Base-by-base conservation (phyloP, 2,888 invertebrate species). In the Alviniconcha strummeri region DNA sequence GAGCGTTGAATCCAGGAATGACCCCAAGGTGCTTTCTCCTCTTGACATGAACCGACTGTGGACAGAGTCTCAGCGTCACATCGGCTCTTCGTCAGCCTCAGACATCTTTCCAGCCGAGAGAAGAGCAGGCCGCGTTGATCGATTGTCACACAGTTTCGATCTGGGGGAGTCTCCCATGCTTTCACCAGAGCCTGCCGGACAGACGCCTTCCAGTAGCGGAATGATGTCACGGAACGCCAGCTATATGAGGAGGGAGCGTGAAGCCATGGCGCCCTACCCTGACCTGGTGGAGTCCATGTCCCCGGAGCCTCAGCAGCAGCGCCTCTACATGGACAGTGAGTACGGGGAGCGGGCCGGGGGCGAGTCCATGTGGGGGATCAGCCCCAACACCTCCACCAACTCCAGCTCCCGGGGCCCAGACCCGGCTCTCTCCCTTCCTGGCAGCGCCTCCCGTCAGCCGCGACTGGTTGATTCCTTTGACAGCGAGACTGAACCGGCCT, bases 21-120 rank as follows among this genome's bases (percentile, higher is more conserved):
- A 1, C 13, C 13, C 60, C 60, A 64, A 15, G 36, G 56, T 60
- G 55, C 17, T 90, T 72, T 89, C 91, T 52, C 90, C 90, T 3
- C 81, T 90, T 5, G 89, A 91, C 86, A 88, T 88, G 15, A 83
- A 85, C 9, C 89, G 87, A 80, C 83, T 90, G 57, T 90, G 88
- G 88, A 88, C 89, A 56, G 89, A 89, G 75, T 79, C 81, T 1
- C 36, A 81, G 19, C n/a, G 81, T n/a, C 74, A 84, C 56, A 19
- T 82, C 56, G 76, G 81, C 15, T 64, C 84, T 5, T 79, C 83
- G 36, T 83, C 83, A n/a, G 86, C 84, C 11, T 78, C 78, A 52
- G 78, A 64, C 15, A 64, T 60, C 6, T 55, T 83, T 83, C 55
- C 76, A 81, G 36, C 81, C 78, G 11, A 74, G 82, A 19, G 81